Base-by-base conservation (phyloP, 2,797 vertebrate genomes). In the Eospalax fontanierii region DNA sequence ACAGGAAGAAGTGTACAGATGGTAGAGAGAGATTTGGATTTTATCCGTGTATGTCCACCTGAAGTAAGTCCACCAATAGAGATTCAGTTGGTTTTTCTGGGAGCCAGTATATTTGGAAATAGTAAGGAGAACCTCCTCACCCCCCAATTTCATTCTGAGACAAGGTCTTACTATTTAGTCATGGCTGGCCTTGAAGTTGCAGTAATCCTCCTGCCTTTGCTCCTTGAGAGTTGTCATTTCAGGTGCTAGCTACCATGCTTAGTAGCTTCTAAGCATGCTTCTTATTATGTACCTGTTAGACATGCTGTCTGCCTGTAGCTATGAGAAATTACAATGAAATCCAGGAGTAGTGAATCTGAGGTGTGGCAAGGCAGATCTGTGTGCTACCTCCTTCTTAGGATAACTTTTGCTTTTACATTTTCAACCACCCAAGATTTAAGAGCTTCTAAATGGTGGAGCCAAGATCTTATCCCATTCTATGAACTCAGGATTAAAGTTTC, bases 401-500 rank as follows among this genome's bases (percentile, higher is more conserved):
- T 74, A 81, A 28, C 50, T 81, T 85, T 54, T 57, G 30, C 4
- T 83, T 92, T 82, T n/a, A 40, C 6, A 40, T 61, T 70, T 43
- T 89, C 46, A 86, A n/a, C 18, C 90, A 35, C 4, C 14, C 11
- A 40, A 71, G 50, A 81, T 87, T 91, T 93, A 93, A 95, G 85
- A 82, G 28, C 33, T 92, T 95, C 50, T 35, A 74, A 90, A 26
- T 75, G 35, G n/a, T 54, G 66, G 33, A 71, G 16, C 12, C 43
- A 82, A 95, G 59, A 79, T 50, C 33, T 93, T 73, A 94, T 10
- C 4, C 18, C 91, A 38, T 38, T 82, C 82, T 76, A 71, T 43
- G 63, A 88, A 90, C 71, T 91, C 28, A 71, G 43, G 81, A 63
- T 90, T 16, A 93, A 57, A 83, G 11, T 81, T 75, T 79, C 74